phyloP scores from a whole-genome alignment of 2,888 invertebrate genomes.

The Molanna angustata region DNA sequence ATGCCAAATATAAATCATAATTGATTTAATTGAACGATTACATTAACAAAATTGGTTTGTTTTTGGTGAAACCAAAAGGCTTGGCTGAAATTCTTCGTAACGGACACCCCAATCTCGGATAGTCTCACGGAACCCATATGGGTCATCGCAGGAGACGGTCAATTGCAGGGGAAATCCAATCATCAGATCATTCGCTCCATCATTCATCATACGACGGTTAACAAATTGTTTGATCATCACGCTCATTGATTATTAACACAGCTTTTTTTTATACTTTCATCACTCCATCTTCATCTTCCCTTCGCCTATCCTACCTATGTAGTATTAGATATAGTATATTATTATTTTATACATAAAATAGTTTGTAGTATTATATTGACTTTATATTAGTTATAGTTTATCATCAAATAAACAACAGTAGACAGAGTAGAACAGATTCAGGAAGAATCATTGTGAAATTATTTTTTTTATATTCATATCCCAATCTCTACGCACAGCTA shows the following conservation, averaged over 20 bases:
- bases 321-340: no score
- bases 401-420: no score
- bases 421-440: no score
- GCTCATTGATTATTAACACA: background rate
- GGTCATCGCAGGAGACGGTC: slow-evolving; percentile 45
- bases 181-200: slow-evolving; percentile 32
- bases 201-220: slow-evolving; percentile 24
- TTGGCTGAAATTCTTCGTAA: slow-evolving; percentile 58
- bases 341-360: no score
- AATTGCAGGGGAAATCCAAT: slow-evolving; percentile 29
- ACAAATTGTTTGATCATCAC: slow-evolving; percentile 11
- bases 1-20: no score
- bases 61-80: slow-evolving; percentile 41
- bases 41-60: slow-evolving; percentile 32
- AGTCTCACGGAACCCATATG: slow-evolving; percentile 52
- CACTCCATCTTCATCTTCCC: background rate
- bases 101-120: slow-evolving; percentile 53
- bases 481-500: no score
- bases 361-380: no score
- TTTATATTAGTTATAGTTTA: no score
- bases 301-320: no score
- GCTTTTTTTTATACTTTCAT: slow-evolving; percentile 1
- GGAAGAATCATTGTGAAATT: no score
- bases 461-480: no score
- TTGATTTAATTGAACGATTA: slow-evolving; percentile 8